A percentile compares a stretch with the other conserved stretches of the same genome.
phyloP scores from a whole-genome alignment of 2,888 invertebrate genomes.

The Drosophila leonis region DNA sequence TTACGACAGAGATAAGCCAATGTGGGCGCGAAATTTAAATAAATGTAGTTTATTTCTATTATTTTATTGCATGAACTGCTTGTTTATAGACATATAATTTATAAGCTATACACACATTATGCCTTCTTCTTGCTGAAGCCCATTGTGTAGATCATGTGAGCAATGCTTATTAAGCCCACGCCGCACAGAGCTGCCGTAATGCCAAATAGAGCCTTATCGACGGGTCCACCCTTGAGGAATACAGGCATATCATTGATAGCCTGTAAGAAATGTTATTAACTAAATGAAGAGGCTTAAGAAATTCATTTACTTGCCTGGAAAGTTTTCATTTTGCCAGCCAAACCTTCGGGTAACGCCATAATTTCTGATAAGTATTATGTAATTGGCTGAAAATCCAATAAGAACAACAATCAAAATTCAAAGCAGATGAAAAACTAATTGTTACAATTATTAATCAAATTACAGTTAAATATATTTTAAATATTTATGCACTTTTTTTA shows the following conservation, averaged over 20 bases:
- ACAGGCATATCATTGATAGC: conserved; percentile 83
- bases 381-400: conserved; percentile 54
- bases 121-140: conserved; percentile 83
- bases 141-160: conserved; percentile 81
- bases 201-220: conserved; percentile 83
- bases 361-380: conserved; percentile 63
- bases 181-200: conserved; percentile 84
- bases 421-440: neutral
- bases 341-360: conserved; percentile 84
- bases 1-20: fast-evolving
- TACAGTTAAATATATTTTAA: neutral
- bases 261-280: conserved; percentile 58
- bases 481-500: neutral
- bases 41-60: neutral
- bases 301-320: conserved; percentile 78
- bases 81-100: neutral
- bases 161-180: conserved; percentile 79
- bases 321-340: conserved; percentile 81
- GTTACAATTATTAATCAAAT: neutral
- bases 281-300: neutral
- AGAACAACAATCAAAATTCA: neutral
- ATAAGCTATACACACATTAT: conserved; percentile 40
- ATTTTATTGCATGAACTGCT: conserved; percentile 34
- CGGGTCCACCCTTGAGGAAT: conserved; percentile 85
- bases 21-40: conserved; percentile 30